Evolutionary conservation across 2,113 vertebrate genomes (phyloP).

Genomic region (Eptesicus fuscus): DNA sequence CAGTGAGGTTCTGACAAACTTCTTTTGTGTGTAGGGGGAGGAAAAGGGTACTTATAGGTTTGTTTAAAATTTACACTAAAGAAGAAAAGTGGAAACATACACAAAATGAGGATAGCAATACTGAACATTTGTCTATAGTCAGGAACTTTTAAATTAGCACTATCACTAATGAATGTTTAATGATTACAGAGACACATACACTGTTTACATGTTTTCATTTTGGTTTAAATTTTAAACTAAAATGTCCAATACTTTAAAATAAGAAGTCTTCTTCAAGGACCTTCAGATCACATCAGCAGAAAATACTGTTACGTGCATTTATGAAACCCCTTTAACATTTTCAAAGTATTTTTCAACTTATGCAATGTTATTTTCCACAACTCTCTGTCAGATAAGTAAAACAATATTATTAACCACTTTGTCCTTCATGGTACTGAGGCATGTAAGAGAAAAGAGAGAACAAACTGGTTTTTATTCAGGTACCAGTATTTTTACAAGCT

Average conservation of each 20-base stretch:
- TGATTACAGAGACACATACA: neutral
- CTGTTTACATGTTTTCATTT: neutral
- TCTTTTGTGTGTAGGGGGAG: neutral
- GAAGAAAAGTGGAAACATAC: neutral
- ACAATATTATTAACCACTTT: neutral
- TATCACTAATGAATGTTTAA: neutral
- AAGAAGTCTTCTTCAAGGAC: neutral
- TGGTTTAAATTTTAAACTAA: neutral
- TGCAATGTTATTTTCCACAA: neutral
- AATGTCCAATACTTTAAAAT: neutral
- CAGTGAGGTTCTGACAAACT: neutral
- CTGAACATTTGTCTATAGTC: neutral
- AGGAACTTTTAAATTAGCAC: neutral
- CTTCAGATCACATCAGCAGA: neutral
- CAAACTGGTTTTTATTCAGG: neutral
- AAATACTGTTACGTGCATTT: neutral
- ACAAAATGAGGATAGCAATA: neutral
- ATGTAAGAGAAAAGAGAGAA: neutral
- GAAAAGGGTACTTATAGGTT: neutral
- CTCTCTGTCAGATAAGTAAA: neutral
- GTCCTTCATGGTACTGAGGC: neutral
- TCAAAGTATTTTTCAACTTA: neutral
- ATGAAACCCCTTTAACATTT: neutral
- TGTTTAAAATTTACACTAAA: neutral
- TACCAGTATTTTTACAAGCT: neutral